Conservation (phyloP, 2,113 vertebrate genomes). For the Elephas maximus region DNA sequence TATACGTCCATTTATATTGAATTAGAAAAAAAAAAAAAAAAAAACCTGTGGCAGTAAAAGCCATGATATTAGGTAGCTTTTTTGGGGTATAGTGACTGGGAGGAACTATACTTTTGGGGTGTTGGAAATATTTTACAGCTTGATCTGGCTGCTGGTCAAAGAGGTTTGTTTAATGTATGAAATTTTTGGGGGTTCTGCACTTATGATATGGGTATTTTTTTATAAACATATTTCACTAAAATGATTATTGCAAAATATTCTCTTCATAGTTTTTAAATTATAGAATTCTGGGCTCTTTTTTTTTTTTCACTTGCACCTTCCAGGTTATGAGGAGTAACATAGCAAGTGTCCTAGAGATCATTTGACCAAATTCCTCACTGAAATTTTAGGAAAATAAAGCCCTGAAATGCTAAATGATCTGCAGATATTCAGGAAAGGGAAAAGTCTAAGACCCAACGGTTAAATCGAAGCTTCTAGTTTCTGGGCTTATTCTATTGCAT, state of each 20-base stretch:
- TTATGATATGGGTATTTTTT: not conserved
- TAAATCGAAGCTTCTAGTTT: not conserved
- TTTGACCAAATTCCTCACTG: accelerated
- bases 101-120: not conserved
- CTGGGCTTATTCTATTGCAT: not conserved
- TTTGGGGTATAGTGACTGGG: not conserved
- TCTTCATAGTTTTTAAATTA: not conserved
- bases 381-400: not conserved
- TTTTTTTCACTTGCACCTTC: not conserved
- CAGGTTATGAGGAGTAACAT: not conserved
- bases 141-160: not conserved
- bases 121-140: not conserved
- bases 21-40: not conserved
- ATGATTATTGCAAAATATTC: not conserved
- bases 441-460: not conserved
- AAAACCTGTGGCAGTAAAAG: not conserved
- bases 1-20: not conserved
- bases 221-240: not conserved
- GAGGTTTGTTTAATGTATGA: not conserved
- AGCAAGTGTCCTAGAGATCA: not conserved
- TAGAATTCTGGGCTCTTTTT: not conserved
- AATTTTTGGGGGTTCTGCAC: not conserved
- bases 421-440: not conserved
- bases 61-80: not conserved
- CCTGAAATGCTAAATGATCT: not conserved